Percentiles rank a stretch among this genome's conserved stretches.
Evolutionary conservation across 2,888 invertebrate species (phyloP).

Genomic region (Chaetogeoica ovagalla): DNA sequence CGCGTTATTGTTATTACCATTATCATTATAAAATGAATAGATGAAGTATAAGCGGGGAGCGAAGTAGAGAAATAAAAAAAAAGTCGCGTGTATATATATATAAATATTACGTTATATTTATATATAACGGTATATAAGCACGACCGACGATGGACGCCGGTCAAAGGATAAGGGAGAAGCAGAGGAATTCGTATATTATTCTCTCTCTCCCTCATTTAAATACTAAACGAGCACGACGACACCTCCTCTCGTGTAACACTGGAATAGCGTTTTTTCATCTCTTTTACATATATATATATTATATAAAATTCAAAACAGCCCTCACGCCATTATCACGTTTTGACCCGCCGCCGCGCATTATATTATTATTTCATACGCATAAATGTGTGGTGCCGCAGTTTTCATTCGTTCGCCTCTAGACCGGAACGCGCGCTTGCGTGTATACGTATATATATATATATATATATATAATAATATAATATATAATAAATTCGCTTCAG

Average conservation of each 20-base stretch:
- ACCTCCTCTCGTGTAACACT: background rate
- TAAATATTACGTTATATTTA: background rate
- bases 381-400: no score
- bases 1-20: conserved; percentile 13
- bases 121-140: background rate
- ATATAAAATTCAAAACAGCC: conserved; percentile 39
- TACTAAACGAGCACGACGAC: conserved; percentile 50
- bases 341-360: conserved; percentile 31
- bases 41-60: background rate
- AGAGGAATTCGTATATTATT: background rate
- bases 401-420: background rate
- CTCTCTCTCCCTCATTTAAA: conserved; percentile 29
- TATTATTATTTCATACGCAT: background rate
- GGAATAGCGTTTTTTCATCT: conserved; percentile 17
- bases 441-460: no score
- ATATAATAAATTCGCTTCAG: no score
- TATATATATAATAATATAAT: no score
- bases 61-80: background rate
- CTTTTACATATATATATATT: background rate
- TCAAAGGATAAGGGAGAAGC: background rate
- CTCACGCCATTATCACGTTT: conserved; percentile 42
- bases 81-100: background rate
- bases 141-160: background rate
- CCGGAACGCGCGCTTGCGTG: conserved; percentile 2
- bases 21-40: background rate